Conservation (phyloP, 2,797 vertebrate genomes). For the Natrix natrix region DNA sequence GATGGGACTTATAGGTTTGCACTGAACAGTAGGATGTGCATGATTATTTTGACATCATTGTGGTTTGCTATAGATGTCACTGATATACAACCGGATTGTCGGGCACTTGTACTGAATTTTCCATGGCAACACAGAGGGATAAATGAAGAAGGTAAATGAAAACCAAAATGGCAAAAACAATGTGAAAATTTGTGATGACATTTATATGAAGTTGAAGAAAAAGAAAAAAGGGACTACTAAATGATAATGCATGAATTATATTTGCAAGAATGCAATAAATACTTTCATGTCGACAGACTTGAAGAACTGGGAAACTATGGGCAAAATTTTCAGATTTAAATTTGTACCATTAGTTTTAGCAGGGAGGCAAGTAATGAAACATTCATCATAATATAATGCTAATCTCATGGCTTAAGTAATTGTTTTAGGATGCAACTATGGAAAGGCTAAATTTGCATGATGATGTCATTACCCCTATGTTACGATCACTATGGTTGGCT, state of each 20-base stretch:
- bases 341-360: background rate
- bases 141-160: background rate
- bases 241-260: background rate
- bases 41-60: background rate
- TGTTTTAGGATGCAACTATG: background rate
- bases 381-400: background rate
- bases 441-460: background rate
- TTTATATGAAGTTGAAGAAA: background rate
- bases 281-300: background rate
- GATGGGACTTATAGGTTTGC: background rate
- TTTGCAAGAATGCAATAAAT: background rate
- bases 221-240: background rate
- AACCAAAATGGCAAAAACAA: background rate
- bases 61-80: background rate
- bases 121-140: background rate
- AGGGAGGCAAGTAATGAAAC: background rate
- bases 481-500: background rate
- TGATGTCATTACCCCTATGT: background rate
- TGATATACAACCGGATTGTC: background rate
- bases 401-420: background rate
- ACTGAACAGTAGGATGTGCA: background rate
- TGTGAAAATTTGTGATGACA: background rate
- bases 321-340: background rate
- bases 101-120: background rate
- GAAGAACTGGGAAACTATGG: background rate